A percentile compares a stretch with the other conserved stretches of the same genome.
Conservation (phyloP, 2,888 invertebrate genomes). For the Sarcophaga carnaria region DNA sequence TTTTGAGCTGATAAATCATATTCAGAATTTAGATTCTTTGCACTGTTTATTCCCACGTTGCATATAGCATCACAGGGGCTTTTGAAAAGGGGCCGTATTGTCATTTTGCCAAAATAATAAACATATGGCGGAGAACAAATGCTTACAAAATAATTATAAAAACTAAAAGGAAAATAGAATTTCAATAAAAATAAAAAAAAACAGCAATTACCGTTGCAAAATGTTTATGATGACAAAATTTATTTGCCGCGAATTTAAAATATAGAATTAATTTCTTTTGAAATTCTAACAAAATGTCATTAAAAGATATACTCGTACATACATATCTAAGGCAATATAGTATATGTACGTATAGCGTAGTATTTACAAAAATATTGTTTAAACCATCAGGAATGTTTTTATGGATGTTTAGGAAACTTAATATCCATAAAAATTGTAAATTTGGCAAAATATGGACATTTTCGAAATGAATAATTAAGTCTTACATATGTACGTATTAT, state of each 20-base stretch:
- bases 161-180: slow-evolving; percentile 10
- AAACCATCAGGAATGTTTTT: background rate
- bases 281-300: slow-evolving; percentile 1
- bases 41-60: background rate
- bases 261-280: slow-evolving; percentile 10
- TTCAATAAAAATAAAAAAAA: slow-evolving; percentile 4
- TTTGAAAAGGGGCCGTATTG: background rate
- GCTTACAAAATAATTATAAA: background rate
- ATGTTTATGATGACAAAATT: slow-evolving; percentile 48
- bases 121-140: background rate
- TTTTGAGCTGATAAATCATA: slow-evolving; percentile 26
- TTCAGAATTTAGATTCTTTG: background rate
- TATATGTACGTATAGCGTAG: background rate
- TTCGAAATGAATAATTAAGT: no score
- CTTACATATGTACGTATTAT: no score
- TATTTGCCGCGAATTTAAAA: slow-evolving; percentile 31
- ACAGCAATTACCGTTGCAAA: slow-evolving; percentile 27
- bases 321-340: no score
- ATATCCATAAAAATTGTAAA: no score
- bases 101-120: slow-evolving; percentile 32
- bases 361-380: background rate
- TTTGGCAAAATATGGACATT: no score
- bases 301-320: background rate
- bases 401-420: background rate
- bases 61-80: no score